Evolutionary conservation across 2,113 vertebrate genomes (phyloP), one percentile per base, ranked within the genome.

Genomic region (Crypturellus undulatus): DNA sequence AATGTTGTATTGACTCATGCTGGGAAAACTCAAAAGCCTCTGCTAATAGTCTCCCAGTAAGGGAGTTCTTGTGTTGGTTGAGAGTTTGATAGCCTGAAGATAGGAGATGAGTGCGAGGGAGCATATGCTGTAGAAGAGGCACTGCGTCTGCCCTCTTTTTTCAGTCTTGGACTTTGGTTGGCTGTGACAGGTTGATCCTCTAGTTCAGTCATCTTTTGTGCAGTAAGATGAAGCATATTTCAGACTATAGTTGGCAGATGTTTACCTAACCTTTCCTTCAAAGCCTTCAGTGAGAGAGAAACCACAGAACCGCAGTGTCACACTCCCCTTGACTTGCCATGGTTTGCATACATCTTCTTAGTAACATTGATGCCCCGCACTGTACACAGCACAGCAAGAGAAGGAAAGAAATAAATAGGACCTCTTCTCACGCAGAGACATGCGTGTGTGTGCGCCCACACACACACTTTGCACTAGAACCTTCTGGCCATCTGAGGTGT

Each of bases 51-150:
- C 36, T 89, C 12, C 5, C 59, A 69, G 64, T 40, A 65, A 20
- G n/a, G n/a, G 17, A 69, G 49, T 26, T 51, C 36, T 28, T 75
- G 56, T 45, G 62, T 4, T 69, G 36, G 11, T 24, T 92, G 73
- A 91, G 45, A 40, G 19, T 59, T 19, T 32, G 13, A 34, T 32
- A 77, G 10, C 59, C n/a, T 84, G 60, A 88, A 80, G 63, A 25
- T 6, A 25, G 4, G 64, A 65, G 9, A 6, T 51, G 51, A 63
- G 5, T 49, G 54, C 51, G 59, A 69, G 52, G 58, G 32, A 8
- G 22, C 3, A 34, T 52, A 19, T 0, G 2, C 11, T n/a, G 14
- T 51, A 85, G 40, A 58, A 90, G 62, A 21, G 2, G 0, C 32
- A 16, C 28, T 30, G 40, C 54, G 11, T 12, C 18, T 51, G 21